phyloP scores from a whole-genome alignment of 2,888 invertebrate species.

The Dynastes tityus region DNA sequence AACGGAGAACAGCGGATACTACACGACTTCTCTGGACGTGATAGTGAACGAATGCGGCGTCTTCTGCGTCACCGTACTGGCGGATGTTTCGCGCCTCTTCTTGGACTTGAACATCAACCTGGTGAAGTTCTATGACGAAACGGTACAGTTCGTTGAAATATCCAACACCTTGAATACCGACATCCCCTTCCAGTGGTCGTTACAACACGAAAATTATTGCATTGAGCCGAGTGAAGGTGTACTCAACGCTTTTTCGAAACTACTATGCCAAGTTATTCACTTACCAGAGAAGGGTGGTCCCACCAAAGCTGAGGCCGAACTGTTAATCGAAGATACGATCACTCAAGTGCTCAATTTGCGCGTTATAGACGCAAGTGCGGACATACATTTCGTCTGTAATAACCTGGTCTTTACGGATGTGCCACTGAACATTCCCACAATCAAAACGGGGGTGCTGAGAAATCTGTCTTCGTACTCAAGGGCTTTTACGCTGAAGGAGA shows the following conservation, averaged over 20 bases:
- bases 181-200: constrained; percentile 4
- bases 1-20: constrained; percentile 7
- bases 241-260: not conserved
- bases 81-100: constrained; percentile 1
- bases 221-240: constrained; percentile 1
- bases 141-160: not conserved
- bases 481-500: not conserved
- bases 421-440: not conserved
- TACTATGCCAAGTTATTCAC: not conserved
- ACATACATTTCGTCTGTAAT: not conserved
- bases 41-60: constrained; percentile 29
- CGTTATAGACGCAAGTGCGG: not conserved
- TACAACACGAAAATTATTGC: not conserved
- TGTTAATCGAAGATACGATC: not conserved
- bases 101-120: not conserved
- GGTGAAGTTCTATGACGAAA: constrained; percentile 18
- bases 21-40: constrained; percentile 11
- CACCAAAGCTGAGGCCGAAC: not conserved
- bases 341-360: not conserved
- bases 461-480: not conserved
- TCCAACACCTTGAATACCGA: constrained; percentile 16
- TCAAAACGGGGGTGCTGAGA: not conserved
- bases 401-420: not conserved
- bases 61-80: constrained; percentile 13
- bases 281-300: not conserved